Percentiles rank a stretch among this genome's conserved stretches.
These are phyloP conservation scores for Papilio machaon DNA, from an alignment of 1,140 invertebrate genomes.

Conservation along the genomic window DNA sequence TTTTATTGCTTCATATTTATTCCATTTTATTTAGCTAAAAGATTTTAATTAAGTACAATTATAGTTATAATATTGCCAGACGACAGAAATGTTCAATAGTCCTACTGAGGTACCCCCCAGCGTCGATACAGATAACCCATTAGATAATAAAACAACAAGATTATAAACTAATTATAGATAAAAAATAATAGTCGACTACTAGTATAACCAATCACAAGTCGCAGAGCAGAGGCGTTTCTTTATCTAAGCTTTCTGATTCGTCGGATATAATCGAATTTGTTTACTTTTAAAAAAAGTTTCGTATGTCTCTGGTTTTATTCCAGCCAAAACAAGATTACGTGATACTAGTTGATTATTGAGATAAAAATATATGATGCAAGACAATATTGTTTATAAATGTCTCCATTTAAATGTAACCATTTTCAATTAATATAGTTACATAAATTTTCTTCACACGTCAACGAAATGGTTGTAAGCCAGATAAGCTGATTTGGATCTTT, in stretches of 20 bases:
- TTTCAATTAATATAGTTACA: no score
- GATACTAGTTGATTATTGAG: not conserved
- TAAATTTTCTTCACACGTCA: no score
- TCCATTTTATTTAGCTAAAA: not conserved
- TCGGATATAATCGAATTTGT: conserved; percentile 11
- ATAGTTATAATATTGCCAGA: not conserved
- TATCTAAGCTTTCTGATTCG: conserved; percentile 3
- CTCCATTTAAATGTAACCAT: no score
- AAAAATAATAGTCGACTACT: not conserved
- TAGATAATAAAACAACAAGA: not conserved
- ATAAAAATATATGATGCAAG: conserved; percentile 27
- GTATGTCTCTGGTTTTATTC: conserved; percentile 16
- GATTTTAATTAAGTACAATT: not conserved
- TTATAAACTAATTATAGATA: not conserved
- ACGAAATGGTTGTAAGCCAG: no score
- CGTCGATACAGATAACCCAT: not conserved
- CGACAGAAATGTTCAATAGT: not conserved
- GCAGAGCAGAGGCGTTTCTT: not conserved
- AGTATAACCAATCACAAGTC: not conserved
- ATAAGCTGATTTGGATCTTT: no score
- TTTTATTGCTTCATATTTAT: not conserved
- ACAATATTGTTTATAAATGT: not conserved
- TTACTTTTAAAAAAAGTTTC: conserved; percentile 3
- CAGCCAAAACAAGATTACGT: conserved; percentile 23
- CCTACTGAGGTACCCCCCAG: not conserved